phyloP scores from a whole-genome alignment of 2,113 vertebrate genomes.

The Marmota monax region DNA sequence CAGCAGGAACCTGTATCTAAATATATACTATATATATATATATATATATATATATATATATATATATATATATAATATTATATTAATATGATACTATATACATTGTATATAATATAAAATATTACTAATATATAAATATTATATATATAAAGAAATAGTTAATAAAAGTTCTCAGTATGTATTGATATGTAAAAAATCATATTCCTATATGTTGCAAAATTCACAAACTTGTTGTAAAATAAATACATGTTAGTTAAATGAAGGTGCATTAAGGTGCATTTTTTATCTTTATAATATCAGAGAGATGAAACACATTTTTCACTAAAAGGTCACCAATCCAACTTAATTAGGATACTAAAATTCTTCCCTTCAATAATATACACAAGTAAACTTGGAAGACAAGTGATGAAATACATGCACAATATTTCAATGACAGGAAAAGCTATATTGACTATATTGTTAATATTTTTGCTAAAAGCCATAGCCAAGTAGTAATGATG shows the following conservation, averaged over 20 bases:
- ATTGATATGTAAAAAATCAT: neutral
- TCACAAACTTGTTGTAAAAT: neutral
- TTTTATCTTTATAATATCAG: neutral
- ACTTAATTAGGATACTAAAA: neutral
- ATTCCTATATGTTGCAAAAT: neutral
- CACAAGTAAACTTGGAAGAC: neutral
- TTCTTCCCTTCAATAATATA: neutral
- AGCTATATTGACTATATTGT: neutral
- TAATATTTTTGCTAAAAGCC: neutral
- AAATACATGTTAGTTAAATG: neutral
- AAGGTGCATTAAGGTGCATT: neutral
- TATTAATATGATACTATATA: no score
- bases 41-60: no score
- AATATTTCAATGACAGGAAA: neutral
- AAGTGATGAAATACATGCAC: neutral
- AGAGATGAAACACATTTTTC: neutral
- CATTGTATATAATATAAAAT: no score
- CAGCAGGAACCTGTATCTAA: no score
- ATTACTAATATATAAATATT: no score
- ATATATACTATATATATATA: no score
- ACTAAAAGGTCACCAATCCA: neutral
- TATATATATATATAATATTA: no score
- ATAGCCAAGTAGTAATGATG: no score
- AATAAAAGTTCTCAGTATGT: neutral
- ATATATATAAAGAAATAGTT: neutral